These are phyloP conservation scores for Tolmerus cingulatus DNA, from an alignment of 2,888 invertebrate genomes.

Conservation along the genomic window DNA sequence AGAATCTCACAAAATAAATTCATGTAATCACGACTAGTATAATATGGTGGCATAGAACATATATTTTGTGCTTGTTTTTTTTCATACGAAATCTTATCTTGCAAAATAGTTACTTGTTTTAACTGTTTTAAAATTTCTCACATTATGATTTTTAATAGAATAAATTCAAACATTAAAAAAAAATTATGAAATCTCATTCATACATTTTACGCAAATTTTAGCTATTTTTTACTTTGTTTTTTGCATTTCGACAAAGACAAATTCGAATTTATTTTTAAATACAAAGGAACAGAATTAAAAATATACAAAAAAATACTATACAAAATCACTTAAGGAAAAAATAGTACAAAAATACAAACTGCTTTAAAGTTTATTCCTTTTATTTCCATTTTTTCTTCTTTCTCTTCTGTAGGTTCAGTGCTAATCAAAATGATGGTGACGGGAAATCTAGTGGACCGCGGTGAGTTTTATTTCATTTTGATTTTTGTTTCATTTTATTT, in stretches of 20 bases:
- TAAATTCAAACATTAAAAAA: neutral
- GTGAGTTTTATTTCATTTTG: slow-evolving; percentile 55
- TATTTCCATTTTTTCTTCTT: slow-evolving; percentile 55
- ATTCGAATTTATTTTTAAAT: neutral
- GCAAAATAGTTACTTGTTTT: neutral
- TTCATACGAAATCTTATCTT: neutral
- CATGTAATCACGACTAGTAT: neutral
- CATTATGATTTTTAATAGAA: neutral
- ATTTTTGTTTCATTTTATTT: neutral
- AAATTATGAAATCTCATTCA: neutral
- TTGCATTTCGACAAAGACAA: neutral
- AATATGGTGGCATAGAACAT: neutral
- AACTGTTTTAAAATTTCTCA: too few relatives aligned
- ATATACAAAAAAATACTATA: slow-evolving; percentile 3
- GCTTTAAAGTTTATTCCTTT: slow-evolving; percentile 50
- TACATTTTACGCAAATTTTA: neutral
- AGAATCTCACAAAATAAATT: neutral
- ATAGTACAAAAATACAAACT: slow-evolving; percentile 32
- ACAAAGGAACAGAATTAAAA: neutral
- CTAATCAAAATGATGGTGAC: slow-evolving; percentile 60
- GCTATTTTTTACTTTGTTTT: neutral
- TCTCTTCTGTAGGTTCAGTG: slow-evolving; percentile 62
- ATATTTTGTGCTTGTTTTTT: neutral
- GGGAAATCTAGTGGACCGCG: slow-evolving; percentile 57
- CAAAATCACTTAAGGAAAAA: neutral